Percentiles rank a stretch among this genome's conserved stretches.
Evolutionary conservation across 2,113 vertebrate genomes (phyloP).

Genomic region (Chaetorhynchus papuensis): DNA sequence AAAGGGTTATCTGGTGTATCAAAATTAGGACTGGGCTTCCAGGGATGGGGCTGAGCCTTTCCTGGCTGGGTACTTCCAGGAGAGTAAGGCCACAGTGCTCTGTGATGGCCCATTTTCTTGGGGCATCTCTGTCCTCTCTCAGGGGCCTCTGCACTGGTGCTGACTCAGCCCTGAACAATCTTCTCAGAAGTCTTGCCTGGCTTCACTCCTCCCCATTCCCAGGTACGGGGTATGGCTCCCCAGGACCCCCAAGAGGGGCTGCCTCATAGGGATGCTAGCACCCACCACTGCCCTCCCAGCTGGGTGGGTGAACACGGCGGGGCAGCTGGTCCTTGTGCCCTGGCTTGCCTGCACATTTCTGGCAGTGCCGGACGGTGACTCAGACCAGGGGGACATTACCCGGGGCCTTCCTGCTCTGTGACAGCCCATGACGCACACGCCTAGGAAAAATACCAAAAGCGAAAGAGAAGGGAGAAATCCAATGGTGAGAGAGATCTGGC

Average conservation of each 20-base stretch:
- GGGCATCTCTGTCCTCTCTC: fast-evolving
- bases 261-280: background rate
- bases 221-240: background rate
- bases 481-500: background rate
- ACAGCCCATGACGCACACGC: background rate
- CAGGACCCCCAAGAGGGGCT: background rate
- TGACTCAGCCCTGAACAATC: background rate
- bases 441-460: background rate
- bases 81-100: background rate
- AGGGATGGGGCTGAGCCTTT: background rate
- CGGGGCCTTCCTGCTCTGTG: background rate
- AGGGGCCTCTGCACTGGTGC: fast-evolving
- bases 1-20: background rate
- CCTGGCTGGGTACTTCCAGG: background rate
- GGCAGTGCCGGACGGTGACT: background rate
- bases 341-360: background rate
- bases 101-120: background rate
- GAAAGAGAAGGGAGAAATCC: background rate
- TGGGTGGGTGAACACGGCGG: fast-evolving
- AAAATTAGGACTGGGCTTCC: background rate
- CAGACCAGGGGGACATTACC: background rate
- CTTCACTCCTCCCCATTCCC: background rate
- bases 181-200: background rate
- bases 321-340: background rate
- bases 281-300: fast-evolving